phyloP scores from a whole-genome alignment of 2,888 invertebrate species.

The Sinohyriopsis cumingii region DNA sequence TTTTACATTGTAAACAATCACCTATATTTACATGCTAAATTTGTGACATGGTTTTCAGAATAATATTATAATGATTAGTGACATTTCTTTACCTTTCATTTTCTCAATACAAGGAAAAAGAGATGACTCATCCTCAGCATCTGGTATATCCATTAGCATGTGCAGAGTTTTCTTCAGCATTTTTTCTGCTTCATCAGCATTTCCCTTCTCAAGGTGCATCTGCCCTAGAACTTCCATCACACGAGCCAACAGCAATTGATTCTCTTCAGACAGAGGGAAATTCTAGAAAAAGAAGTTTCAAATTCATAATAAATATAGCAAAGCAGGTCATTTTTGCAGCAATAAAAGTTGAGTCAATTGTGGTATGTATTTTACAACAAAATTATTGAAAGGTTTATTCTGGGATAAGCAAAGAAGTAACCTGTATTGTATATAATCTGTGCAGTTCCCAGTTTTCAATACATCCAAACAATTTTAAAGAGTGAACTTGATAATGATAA shows the following conservation, averaged over 20 bases:
- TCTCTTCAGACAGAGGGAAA: conserved; percentile 47
- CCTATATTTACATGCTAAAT: too few species aligned
- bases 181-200: conserved; percentile 40
- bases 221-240: conserved; percentile 52
- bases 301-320: neutral
- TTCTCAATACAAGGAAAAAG: conserved; percentile 32
- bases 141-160: conserved; percentile 44
- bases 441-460: too few species aligned
- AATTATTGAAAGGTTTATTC: too few species aligned
- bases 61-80: too few species aligned
- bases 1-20: too few species aligned
- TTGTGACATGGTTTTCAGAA: too few species aligned
- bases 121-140: conserved; percentile 40
- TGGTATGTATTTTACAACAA: neutral
- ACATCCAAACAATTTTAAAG: too few species aligned
- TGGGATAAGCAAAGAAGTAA: too few species aligned
- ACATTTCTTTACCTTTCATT: conserved; percentile 44
- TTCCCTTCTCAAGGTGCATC: conserved; percentile 32
- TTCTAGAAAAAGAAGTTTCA: conserved; percentile 39
- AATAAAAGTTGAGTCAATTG: neutral
- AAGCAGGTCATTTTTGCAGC: neutral
- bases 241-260: conserved; percentile 46
- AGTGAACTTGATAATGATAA: too few species aligned
- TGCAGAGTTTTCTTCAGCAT: conserved; percentile 52
- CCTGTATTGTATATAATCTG: too few species aligned